phyloP scores from a whole-genome alignment of 2,888 invertebrate genomes.

The Cinara cedri region DNA sequence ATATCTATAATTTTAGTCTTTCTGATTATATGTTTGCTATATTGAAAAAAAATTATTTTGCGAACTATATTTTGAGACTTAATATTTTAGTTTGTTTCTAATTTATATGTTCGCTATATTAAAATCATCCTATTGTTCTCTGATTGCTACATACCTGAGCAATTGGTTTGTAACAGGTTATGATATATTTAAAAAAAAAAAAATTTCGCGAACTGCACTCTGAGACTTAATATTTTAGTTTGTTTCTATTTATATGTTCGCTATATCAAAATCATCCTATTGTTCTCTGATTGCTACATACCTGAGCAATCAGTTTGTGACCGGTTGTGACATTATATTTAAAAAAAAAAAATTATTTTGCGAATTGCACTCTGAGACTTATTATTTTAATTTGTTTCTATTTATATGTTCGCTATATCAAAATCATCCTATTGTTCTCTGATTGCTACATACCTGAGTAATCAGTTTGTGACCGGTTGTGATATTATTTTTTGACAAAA shows the following conservation, averaged over 20 bases:
- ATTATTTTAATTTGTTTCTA: slow-evolving; percentile 4
- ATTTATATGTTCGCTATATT: slow-evolving; percentile 56
- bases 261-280: slow-evolving; percentile 7
- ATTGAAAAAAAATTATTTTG: not conserved
- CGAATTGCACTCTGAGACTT: slow-evolving; percentile 23
- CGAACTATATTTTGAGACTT: slow-evolving; percentile 57
- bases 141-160: slow-evolving; percentile 20
- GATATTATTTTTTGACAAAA: no score
- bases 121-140: slow-evolving; percentile 50
- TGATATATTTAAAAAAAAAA: no score
- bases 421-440: slow-evolving; percentile 41
- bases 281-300: slow-evolving; percentile 17
- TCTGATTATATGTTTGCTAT: slow-evolving; percentile 37
- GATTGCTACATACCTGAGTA: not conserved
- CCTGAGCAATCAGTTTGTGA: slow-evolving; percentile 1
- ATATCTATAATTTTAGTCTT: not conserved
- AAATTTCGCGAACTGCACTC: slow-evolving; percentile 33
- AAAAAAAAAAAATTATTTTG: not conserved
- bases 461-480: slow-evolving; percentile 27
- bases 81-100: slow-evolving; percentile 39
- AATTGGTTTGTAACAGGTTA: slow-evolving; percentile 49
- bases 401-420: slow-evolving; percentile 42
- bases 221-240: slow-evolving; percentile 28
- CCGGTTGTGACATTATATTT: not conserved
- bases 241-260: slow-evolving; percentile 27